Percentiles rank a stretch among this genome's conserved stretches.
Evolutionary conservation across 2,888 invertebrate species (phyloP).

Genomic region (Diaphora mendica): DNA sequence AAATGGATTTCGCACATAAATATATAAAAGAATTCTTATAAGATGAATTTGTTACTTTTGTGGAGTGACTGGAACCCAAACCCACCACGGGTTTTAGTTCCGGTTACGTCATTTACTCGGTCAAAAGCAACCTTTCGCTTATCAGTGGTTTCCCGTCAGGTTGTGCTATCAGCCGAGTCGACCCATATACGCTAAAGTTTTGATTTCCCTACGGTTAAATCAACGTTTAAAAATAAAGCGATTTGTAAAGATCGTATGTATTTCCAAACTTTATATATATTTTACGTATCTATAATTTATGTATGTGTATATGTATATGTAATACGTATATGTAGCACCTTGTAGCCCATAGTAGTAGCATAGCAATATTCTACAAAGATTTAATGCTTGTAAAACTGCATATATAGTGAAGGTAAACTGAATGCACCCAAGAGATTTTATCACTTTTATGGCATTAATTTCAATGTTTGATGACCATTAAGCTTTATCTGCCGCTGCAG

Average conservation of each 20-base stretch:
- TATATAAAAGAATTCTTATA: not conserved
- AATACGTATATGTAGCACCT: no score
- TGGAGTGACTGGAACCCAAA: no score
- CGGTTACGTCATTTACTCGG: not conserved
- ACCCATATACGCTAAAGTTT: not conserved
- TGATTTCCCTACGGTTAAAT: not conserved
- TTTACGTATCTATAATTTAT: not conserved
- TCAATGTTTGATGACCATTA: slow-evolving; percentile 57
- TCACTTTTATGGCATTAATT: slow-evolving; percentile 54
- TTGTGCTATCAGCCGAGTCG: not conserved
- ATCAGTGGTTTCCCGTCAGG: not conserved
- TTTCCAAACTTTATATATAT: not conserved
- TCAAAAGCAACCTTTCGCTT: not conserved
- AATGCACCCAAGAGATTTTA: slow-evolving; percentile 31
- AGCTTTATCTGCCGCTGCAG: slow-evolving; percentile 53
- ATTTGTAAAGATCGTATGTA: not conserved
- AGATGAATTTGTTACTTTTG: not conserved
- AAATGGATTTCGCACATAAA: not conserved
- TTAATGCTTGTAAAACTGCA: not conserved
- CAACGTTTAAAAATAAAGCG: not conserved
- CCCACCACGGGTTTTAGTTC: not conserved
- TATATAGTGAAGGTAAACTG: slow-evolving; percentile 15
- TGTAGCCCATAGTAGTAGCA: not conserved
- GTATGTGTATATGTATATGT: no score
- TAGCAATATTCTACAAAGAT: not conserved